Conservation (phyloP, 2,797 vertebrate genomes). For the Sebastes aleutianus region DNA sequence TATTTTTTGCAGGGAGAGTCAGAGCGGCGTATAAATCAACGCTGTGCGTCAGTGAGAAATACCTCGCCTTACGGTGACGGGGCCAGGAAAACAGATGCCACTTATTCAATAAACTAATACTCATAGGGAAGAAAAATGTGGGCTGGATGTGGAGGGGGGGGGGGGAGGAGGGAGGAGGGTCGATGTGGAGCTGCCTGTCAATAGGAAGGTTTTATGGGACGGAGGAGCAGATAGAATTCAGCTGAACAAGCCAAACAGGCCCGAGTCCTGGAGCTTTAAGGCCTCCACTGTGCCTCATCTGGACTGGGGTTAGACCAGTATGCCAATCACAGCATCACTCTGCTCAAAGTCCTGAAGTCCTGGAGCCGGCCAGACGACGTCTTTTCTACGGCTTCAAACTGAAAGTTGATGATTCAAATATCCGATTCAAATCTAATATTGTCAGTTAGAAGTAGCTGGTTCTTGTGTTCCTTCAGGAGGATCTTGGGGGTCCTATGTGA, state of each 20-base stretch:
- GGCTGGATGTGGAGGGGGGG: constrained; percentile 86
- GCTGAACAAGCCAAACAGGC: constrained; percentile 91
- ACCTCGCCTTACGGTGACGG: constrained; percentile 95
- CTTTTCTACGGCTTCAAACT: not conserved
- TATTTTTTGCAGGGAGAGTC: constrained; percentile 91
- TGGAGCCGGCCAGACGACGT: fast-evolving
- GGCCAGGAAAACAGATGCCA: constrained; percentile 98
- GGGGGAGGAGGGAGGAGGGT: constrained; percentile 81
- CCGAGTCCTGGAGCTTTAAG: constrained; percentile 22
- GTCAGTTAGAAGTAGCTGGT: not conserved
- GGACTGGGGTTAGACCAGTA: not conserved
- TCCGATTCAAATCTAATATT: not conserved
- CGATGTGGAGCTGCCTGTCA: constrained; percentile 95
- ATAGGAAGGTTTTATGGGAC: constrained; percentile 96
- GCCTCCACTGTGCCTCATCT: not conserved
- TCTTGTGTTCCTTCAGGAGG: too few relatives aligned
- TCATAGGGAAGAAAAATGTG: constrained; percentile 99
- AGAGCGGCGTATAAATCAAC: constrained; percentile 93
- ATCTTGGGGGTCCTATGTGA: too few relatives aligned
- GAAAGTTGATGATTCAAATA: not conserved
- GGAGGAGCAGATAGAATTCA: constrained; percentile 97
- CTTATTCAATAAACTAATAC: constrained; percentile 99
- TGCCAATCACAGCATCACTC: not conserved
- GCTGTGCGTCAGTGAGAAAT: constrained; percentile 94
- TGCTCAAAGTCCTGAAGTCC: too few relatives aligned